These are phyloP conservation scores for Polyodon spathula DNA, from an alignment of 2,113 vertebrate genomes.

Conservation along the genomic window DNA sequence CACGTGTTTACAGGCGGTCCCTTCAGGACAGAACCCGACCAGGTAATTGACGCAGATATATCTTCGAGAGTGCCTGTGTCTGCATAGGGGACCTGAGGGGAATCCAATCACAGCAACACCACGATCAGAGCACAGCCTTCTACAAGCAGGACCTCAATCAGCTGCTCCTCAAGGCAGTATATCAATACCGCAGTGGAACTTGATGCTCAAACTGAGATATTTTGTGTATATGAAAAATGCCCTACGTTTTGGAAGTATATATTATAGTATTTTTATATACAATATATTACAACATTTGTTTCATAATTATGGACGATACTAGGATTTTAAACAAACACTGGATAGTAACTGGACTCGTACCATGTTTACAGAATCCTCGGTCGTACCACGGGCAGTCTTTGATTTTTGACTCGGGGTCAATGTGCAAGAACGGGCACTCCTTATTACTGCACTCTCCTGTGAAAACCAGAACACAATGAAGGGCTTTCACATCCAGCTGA, in stretches of 20 bases:
- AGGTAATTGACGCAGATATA: constrained; percentile 97
- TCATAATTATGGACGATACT: no score
- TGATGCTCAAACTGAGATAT: no score
- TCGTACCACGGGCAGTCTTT: constrained; percentile 99
- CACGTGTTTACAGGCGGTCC: constrained; percentile 97
- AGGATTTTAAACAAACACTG: no score
- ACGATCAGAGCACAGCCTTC: background rate
- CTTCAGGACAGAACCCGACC: constrained; percentile 96
- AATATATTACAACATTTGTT: no score
- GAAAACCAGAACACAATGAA: constrained; percentile 1
- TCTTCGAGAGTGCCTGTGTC: constrained; percentile 89
- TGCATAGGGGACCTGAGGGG: constrained; percentile 83
- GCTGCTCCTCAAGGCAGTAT: background rate
- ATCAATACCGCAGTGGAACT: no score
- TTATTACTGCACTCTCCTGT: constrained; percentile 98
- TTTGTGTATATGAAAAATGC: no score
- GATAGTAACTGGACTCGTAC: constrained; percentile 44
- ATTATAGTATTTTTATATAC: no score
- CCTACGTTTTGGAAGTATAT: no score
- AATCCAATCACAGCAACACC: background rate
- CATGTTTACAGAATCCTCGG: constrained; percentile 95
- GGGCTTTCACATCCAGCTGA: background rate
- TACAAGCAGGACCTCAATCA: background rate
- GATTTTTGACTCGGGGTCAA: constrained; percentile 97
- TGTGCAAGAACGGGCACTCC: constrained; percentile 96